A percentile compares a stretch with the other conserved stretches of the same genome.
Conservation (phyloP, 2,888 invertebrate genomes). For the Trissoscelio sp. region DNA sequence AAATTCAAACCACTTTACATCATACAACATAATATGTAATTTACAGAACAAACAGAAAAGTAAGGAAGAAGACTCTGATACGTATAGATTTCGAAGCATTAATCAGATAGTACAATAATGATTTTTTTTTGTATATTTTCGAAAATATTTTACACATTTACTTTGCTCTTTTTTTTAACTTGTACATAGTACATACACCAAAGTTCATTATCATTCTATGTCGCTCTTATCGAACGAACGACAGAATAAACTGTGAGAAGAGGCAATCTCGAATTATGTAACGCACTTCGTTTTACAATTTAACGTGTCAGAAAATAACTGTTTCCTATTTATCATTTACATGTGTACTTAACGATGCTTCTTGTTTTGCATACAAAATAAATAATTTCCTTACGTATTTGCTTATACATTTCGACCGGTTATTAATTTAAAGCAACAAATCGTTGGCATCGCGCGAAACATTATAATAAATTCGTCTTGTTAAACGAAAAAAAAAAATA, state of each 20-base stretch:
- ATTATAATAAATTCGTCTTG: conserved; percentile 3
- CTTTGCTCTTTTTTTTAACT: conserved; percentile 69
- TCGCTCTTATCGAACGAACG: conserved; percentile 50
- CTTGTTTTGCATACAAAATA: conserved; percentile 47
- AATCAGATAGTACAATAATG: not conserved
- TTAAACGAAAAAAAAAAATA: conserved; percentile 51
- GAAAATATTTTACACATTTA: conserved; percentile 63
- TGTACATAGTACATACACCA: conserved; percentile 81
- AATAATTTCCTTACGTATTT: conserved; percentile 53
- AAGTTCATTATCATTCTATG: conserved; percentile 61
- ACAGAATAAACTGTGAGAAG: conserved; percentile 70
- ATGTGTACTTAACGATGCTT: conserved; percentile 6
- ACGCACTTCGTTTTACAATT: conserved; percentile 20
- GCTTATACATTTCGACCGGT: conserved; percentile 26
- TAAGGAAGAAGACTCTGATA: conserved; percentile 26
- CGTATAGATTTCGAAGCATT: conserved; percentile 20
- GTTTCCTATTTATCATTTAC: conserved; percentile 15
- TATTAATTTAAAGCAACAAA: conserved; percentile 53
- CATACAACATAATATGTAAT: conserved; percentile 50
- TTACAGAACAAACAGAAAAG: conserved; percentile 40
- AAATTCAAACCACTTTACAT: conserved; percentile 44
- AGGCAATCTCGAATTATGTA: conserved; percentile 61
- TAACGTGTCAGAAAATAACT: not conserved
- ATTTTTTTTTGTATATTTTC: conserved; percentile 14
- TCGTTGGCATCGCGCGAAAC: conserved; percentile 23